A percentile compares a stretch with the other conserved stretches of the same genome.
These are phyloP conservation scores for Takifugu ocellatus DNA, from an alignment of 2,797 vertebrate species.

Conservation along the genomic window DNA sequence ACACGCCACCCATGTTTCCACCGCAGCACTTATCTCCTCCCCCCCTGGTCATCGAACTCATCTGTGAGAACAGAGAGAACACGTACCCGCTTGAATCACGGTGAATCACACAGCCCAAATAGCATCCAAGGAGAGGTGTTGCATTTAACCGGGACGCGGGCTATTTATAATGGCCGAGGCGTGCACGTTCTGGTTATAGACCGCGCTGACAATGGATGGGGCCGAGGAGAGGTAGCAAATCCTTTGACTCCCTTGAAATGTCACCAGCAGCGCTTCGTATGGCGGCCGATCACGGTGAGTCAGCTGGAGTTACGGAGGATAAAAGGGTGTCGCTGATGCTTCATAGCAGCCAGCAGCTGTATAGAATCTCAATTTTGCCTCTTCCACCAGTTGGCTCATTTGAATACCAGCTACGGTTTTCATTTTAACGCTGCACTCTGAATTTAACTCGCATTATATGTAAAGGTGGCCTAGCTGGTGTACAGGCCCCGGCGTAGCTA, in stretches of 20 bases:
- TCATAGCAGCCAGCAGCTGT: conserved; percentile 5
- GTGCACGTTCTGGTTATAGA: conserved; percentile 68
- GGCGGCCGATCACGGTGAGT: conserved; percentile 31
- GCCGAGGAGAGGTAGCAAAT: conserved; percentile 62
- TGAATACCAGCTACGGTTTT: conserved; percentile 1
- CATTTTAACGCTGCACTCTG: conserved; percentile 8
- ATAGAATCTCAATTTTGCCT: conserved; percentile 9
- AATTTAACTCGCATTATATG: neutral
- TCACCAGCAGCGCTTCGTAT: conserved; percentile 59
- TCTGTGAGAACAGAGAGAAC: conserved; percentile 65
- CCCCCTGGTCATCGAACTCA: conserved; percentile 61
- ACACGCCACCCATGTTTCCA: conserved; percentile 50
- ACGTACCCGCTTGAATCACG: conserved; percentile 69
- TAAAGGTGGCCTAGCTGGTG: conserved; percentile 19
- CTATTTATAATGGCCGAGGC: conserved; percentile 74
- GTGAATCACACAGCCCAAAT: conserved; percentile 71
- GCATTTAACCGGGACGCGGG: conserved; percentile 69
- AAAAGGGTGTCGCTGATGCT: conserved; percentile 3
- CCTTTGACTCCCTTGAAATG: conserved; percentile 66
- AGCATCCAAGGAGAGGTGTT: conserved; percentile 71
- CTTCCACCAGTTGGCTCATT: conserved; percentile 7
- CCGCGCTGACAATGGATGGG: conserved; percentile 58
- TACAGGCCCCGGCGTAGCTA: conserved; percentile 44
- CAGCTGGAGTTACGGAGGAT: conserved; percentile 17
- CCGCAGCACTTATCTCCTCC: conserved; percentile 47